These are phyloP conservation scores for Denticeps clupeoides DNA, from an alignment of 2,797 vertebrate genomes.

Conservation along the genomic window DNA sequence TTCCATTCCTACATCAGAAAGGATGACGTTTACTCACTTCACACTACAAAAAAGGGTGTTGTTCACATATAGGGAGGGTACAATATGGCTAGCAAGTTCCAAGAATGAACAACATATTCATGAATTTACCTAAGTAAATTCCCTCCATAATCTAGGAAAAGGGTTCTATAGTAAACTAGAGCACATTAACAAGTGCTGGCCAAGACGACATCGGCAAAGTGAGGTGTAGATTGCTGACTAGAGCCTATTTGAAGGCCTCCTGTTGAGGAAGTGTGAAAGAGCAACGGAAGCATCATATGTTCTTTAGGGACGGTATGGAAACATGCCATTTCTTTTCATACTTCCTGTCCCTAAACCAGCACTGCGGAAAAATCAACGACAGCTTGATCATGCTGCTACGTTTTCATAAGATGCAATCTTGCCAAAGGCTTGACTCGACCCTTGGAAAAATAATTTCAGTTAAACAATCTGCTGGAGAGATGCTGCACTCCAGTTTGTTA, in stretches of 20 bases:
- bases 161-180: too few relatives aligned
- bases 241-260: background rate
- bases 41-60: too few relatives aligned
- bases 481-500: background rate
- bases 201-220: background rate
- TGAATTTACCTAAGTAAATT: too few relatives aligned
- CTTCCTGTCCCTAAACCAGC: background rate
- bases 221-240: slow-evolving; percentile 1
- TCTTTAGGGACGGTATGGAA: slow-evolving; percentile 7
- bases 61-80: too few relatives aligned
- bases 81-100: too few relatives aligned
- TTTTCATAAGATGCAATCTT: background rate
- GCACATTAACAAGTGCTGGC: background rate
- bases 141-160: too few relatives aligned
- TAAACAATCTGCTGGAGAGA: background rate
- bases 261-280: background rate
- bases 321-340: background rate
- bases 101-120: too few relatives aligned
- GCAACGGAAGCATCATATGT: background rate
- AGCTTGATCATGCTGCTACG: background rate
- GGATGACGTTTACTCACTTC: too few relatives aligned
- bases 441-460: background rate
- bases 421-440: background rate
- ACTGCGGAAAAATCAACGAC: too few relatives aligned
- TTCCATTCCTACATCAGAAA: too few relatives aligned